Conservation (phyloP, 2,888 invertebrate species). For the Eupithecia insigniata region DNA sequence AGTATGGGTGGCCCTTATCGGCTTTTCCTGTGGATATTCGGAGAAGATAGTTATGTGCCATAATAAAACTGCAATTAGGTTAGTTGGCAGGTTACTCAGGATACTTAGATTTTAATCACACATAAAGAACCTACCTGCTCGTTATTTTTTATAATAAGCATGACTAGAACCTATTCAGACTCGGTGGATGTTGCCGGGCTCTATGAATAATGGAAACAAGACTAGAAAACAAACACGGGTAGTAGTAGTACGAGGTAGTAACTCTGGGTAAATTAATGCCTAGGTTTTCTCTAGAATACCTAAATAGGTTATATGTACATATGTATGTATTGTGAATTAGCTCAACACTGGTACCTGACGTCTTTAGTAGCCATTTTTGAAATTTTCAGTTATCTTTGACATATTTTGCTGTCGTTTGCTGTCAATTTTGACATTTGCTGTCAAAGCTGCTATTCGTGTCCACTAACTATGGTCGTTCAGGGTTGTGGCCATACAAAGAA, state of each 20-base stretch:
- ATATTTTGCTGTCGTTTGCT: no score
- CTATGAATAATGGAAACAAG: not conserved
- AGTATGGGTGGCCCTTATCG: no score
- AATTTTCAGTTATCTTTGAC: no score
- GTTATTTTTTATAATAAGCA: not conserved
- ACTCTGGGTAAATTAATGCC: not conserved
- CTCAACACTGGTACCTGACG: not conserved
- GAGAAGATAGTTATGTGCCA: not conserved
- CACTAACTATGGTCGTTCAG: no score
- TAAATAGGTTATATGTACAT: not conserved
- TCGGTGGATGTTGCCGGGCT: not conserved
- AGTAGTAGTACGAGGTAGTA: not conserved
- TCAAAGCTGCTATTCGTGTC: no score
- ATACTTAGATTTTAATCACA: not conserved
- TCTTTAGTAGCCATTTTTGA: no score
- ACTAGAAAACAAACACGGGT: not conserved
- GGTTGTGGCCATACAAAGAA: no score
- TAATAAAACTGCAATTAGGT: constrained; percentile 5
- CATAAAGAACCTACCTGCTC: not conserved
- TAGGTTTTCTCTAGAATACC: not conserved
- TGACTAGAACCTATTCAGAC: not conserved
- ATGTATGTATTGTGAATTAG: not conserved
- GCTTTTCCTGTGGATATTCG: not conserved
- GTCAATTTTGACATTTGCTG: no score
- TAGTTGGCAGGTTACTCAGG: not conserved